A percentile compares a stretch with the other conserved stretches of the same genome.
phyloP scores from a whole-genome alignment of 2,113 vertebrate species.

The Sprattus sprattus region DNA sequence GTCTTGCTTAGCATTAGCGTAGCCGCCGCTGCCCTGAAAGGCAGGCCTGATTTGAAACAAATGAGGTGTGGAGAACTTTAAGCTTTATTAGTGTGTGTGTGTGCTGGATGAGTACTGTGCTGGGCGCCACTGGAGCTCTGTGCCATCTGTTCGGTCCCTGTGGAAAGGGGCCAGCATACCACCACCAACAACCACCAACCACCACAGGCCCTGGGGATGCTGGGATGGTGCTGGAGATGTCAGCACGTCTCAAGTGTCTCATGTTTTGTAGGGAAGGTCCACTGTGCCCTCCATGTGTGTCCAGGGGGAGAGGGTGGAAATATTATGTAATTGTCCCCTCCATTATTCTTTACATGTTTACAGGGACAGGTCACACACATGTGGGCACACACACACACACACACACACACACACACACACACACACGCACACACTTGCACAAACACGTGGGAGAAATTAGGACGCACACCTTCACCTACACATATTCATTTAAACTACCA shows the following conservation, averaged over 20 bases:
- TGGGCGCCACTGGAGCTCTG: not conserved
- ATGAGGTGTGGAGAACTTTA: conserved; percentile 4
- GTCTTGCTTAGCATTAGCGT: not conserved
- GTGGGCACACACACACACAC: not conserved
- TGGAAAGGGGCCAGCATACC: not conserved
- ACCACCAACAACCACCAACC: too few species aligned
- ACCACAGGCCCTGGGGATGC: not conserved
- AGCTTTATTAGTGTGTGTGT: not conserved
- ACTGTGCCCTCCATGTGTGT: not conserved
- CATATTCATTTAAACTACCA: not conserved
- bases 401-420: not conserved
- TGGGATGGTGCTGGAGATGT: not conserved
- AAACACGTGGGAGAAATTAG: not conserved
- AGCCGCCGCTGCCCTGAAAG: not conserved
- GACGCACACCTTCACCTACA: not conserved
- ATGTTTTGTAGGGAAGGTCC: not conserved
- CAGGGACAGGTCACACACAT: not conserved
- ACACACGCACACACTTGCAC: not conserved
- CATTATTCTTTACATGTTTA: not conserved
- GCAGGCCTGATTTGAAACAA: not conserved
- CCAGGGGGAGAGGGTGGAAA: not conserved
- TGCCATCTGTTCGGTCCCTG: conserved; percentile 1
- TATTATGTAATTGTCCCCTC: not conserved
- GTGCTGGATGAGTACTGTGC: not conserved
- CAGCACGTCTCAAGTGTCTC: not conserved